These are phyloP conservation scores for Dasypus novemcinctus DNA, from an alignment of 2,113 vertebrate species.

Conservation along the genomic window DNA sequence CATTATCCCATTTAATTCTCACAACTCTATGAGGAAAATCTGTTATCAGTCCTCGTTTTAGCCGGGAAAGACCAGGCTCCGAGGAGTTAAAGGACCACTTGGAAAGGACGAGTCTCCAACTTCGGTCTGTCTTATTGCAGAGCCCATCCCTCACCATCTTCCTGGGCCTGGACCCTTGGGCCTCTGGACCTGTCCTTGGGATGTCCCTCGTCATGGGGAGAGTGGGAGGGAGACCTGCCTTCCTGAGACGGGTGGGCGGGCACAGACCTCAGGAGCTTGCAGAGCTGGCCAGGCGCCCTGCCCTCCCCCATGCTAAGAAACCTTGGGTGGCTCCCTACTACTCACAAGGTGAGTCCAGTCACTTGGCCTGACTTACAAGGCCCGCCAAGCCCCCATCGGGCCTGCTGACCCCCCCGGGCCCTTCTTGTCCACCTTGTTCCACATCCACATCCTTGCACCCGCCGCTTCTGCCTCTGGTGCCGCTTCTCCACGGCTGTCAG, in stretches of 20 bases:
- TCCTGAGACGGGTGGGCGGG: too few relatives aligned
- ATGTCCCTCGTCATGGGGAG: not conserved
- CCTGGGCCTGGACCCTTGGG: not conserved
- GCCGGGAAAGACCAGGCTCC: not conserved
- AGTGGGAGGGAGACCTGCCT: not conserved
- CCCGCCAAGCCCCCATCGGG: too few relatives aligned
- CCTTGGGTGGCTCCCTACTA: not conserved
- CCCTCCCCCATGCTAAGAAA: not conserved
- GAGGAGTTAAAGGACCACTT: too few relatives aligned
- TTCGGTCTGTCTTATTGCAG: not conserved
- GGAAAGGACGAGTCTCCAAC: too few relatives aligned
- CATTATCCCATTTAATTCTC: not conserved
- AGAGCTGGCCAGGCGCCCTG: not conserved
- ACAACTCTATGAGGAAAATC: not conserved
- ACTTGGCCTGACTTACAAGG: not conserved
- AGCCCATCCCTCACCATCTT: rapidly evolving
- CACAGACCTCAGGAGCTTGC: not conserved
- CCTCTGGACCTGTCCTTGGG: not conserved
- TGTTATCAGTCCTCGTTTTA: not conserved
- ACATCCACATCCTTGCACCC: too few relatives aligned
- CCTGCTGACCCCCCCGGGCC: too few relatives aligned
- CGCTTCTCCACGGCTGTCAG: rapidly evolving
- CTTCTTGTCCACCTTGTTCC: not conserved
- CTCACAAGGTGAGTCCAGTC: rapidly evolving
- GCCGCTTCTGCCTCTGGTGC: rapidly evolving